Base-by-base conservation (phyloP, 1,140 invertebrate genomes). In the Dendroctonus ponderosae region DNA sequence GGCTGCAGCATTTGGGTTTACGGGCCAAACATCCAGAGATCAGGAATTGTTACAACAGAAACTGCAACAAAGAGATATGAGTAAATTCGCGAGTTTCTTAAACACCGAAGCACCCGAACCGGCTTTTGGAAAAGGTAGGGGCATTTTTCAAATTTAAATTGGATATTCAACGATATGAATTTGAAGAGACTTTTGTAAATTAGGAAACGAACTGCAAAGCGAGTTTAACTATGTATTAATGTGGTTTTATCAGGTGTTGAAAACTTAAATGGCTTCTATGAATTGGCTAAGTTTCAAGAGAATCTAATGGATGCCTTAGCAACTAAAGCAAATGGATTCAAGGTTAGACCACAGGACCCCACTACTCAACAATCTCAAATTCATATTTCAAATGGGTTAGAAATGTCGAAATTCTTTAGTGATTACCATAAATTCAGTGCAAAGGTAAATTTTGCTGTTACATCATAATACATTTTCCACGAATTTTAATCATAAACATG, bases 371-470 rank as follows among this genome's bases (percentile, higher is more conserved):
- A 61, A 7, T 46, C 67, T 40, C 41, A 52, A 14, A 37, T 42
- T 6, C 67, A 69, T 38, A 69, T 68, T 54, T 56, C 70, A 41
- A 76, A 76, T 48, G 75, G 72, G 11, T 59, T 77, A 49, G 76
- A 76, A 70, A 84, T 85, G 83, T 82, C 83, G 61, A 85, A 84
- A 70, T 85, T 85, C 76, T 84, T 85, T 77, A 81, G 80, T 50
- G 84, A 85, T 75, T 85, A 84, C 78, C 80, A 82, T 73, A 82
- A 83, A 73, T 72, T 68, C 53, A 68, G 69, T 54, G 63, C 53
- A 42, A 65, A 73, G 52, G 66, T 68, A 43, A 61, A 11, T n/a
- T 41, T 39, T 60, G 3, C 9, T 15, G 46, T 50, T 7, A 40
- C 44, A 46, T 42, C 6, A 43, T 26, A 59, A 39, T 7, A 14